Base-by-base conservation (phyloP, 2,888 invertebrate species). In the Galerucella nymphaeae region DNA sequence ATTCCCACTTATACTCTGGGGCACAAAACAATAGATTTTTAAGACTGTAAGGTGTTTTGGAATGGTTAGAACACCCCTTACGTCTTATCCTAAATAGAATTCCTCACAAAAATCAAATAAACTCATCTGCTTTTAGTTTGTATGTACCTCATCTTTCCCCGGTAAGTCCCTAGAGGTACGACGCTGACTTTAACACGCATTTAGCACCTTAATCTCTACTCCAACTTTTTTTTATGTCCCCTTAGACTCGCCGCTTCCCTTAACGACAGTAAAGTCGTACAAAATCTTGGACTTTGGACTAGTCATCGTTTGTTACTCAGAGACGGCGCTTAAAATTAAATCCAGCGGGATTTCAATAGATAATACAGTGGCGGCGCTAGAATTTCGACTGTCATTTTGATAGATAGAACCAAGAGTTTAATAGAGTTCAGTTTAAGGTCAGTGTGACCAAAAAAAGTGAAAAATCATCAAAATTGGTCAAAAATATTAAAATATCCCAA, bases 201-300 rank as follows among this genome's bases (percentile, higher is more conserved):
- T 74, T 71, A 67, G 74, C 57, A 61, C 63, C 70, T 68, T 74
- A 74, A 74, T 74, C 71, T 71, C 68, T 70, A 65, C 13, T 57
- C 59, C 41, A 55, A 66, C 55, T 66, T 61, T 74, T 71, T 55
- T 16, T 6, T 14, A 23, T 14, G 61, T 74, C 71, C 65, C 74
- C 14, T 13, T 30, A 55, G 74, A 53, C 62, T 23, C 11, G 59
- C 69, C 55, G 53, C 61, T 61, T 62, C 73, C 68, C 73, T 71
- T 61, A 71, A 74, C 71, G 62, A 68, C 48, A 74, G 63, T 66
- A 74, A 74, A 71, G 68, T 71, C 68, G 61, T 55, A 68, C 64
- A 65, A 68, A 74, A 71, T 68, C 74, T 67, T 65, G 66, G n/a
- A 14, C 48, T 48, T 67, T 65, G 66, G n/a, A 14, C 48, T 48